Base-by-base conservation (phyloP, 2,888 invertebrate genomes). In the Nephrocerus scutellatus region DNA sequence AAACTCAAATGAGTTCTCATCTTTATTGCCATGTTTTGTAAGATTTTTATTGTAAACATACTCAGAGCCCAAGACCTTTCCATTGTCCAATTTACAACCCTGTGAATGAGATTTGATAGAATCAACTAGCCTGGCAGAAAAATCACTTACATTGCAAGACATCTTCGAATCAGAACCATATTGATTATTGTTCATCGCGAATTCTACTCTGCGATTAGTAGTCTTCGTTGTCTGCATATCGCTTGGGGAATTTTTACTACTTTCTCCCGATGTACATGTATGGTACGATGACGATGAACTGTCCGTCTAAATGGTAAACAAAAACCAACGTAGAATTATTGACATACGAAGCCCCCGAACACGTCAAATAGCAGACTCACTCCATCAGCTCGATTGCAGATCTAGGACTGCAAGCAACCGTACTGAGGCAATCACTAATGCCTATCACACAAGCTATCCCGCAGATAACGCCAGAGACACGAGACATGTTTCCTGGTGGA, bases 271-370 rank as follows among this genome's bases (percentile, higher is more conserved):
- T 4, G 55, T 58, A 38, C 70, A 68, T 3, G 68, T 68, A 39
- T 66, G 60, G 46, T 65, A 68, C 3, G 70, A 69, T n/a, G n/a
- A n/a, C 2, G 68, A 63, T 3, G 59, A 54, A 28, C 59, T 62
- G 32, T 67, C 68, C 47, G 55, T 43, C 28, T 48, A 39, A 22
- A 32, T 20, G 18, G 9, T 15, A 24, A n/a, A 33, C 8, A 31
- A 21, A 4, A 13, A 28, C 12, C 22, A 13, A 30, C 15, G n/a
- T n/a, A n/a, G n/a, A n/a, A n/a, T n/a, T n/a, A n/a, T n/a, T n/a
- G n/a, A 37, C 14, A 8, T 12, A 5, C 13, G 7, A 12, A n/a
- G 6, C 24, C 14, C 10, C 39, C 31, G 24, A 34, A 39, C 28
- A 28, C 8, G 4, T 28, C 9, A 10, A 22, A 10, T 22, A 22